phyloP scores from a whole-genome alignment of 2,888 invertebrate genomes.

The Stenodera caucasica region DNA sequence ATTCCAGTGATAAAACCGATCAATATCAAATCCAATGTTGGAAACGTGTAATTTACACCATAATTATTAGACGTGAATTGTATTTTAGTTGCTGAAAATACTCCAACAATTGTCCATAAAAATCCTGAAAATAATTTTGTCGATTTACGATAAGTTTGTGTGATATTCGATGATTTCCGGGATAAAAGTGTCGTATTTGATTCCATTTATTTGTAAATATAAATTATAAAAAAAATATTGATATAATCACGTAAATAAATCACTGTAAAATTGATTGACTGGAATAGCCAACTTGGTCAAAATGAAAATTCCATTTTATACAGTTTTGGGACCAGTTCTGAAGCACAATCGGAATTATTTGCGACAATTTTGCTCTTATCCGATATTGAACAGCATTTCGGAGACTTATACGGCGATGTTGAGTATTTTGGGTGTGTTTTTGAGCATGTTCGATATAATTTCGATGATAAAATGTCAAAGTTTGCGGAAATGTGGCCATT shows the following conservation, averaged over 20 bases:
- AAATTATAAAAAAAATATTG: slow-evolving; percentile 12
- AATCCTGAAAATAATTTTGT: slow-evolving; percentile 26
- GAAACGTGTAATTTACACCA: slow-evolving; percentile 25
- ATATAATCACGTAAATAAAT: slow-evolving; percentile 8
- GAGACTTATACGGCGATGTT: slow-evolving; percentile 46
- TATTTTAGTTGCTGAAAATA: slow-evolving; percentile 42
- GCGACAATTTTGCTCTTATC: slow-evolving; percentile 41
- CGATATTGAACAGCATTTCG: slow-evolving; percentile 40
- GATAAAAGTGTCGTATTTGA: neutral
- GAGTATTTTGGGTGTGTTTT: slow-evolving; percentile 50
- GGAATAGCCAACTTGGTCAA: slow-evolving; percentile 22
- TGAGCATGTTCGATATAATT: slow-evolving; percentile 49
- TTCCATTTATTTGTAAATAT: slow-evolving; percentile 3
- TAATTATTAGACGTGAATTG: slow-evolving; percentile 33
- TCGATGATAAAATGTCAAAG: slow-evolving; percentile 46
- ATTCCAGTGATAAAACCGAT: slow-evolving; percentile 43
- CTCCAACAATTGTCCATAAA: slow-evolving; percentile 45
- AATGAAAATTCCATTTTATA: slow-evolving; percentile 48
- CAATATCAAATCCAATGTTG: neutral
- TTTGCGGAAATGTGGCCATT: slow-evolving; percentile 41
- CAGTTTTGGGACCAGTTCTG: slow-evolving; percentile 42
- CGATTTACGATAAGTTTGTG: slow-evolving; percentile 7
- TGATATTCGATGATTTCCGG: slow-evolving; percentile 13
- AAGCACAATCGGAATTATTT: slow-evolving; percentile 39
- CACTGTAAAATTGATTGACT: too few species aligned